Evolutionary conservation across 1,140 invertebrate genomes (phyloP), one percentile per base, ranked within the genome.

Genomic region (Heliconius nattereri): DNA sequence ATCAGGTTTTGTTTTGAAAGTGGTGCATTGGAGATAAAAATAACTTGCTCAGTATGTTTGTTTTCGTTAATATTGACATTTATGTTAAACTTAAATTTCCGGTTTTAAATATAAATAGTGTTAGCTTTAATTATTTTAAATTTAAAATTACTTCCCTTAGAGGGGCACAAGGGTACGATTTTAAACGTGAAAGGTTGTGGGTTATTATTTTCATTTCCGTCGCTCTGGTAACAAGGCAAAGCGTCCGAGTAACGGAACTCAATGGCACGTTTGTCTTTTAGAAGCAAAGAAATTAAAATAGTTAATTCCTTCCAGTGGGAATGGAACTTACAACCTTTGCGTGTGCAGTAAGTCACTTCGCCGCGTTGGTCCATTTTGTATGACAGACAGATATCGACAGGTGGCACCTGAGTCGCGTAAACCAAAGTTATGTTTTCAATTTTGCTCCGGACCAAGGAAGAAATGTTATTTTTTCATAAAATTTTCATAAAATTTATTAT

Each of bases 341-440:
- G 5, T 20, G 11, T 16, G 6, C 49, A 52, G 13, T 49, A 3
- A 16, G 5, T 19, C 49, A 52, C 49, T 19, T 16, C 16, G 19
- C 19, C 49, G 19, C 49, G 16, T 1, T 5, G 6, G 40, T 11
- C 11, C 9, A 66, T 66, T 66, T 66, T 5, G 60, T 66, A 20
- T 49, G 35, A 73, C 52, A 73, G 49, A 57, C 52, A 35, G 52
- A 71, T 77, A 74, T 75, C 5, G 66, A 78, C 73, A 71, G 40
- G 71, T 81, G 75, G 73, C 85, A 88, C 83, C 88, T 88, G 87
- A 76, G 83, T 78, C 85, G 74, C 79, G 71, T 85, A 86, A 85
- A 86, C 76, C 85, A 83, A 85, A 89, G 85, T 89, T 89, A 89
- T 89, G 87, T 83, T 81, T 88, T 85, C 87, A 88, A 89, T 89